Base-by-base conservation (phyloP, 1,140 invertebrate genomes). In the Neodiprion virginianus region DNA sequence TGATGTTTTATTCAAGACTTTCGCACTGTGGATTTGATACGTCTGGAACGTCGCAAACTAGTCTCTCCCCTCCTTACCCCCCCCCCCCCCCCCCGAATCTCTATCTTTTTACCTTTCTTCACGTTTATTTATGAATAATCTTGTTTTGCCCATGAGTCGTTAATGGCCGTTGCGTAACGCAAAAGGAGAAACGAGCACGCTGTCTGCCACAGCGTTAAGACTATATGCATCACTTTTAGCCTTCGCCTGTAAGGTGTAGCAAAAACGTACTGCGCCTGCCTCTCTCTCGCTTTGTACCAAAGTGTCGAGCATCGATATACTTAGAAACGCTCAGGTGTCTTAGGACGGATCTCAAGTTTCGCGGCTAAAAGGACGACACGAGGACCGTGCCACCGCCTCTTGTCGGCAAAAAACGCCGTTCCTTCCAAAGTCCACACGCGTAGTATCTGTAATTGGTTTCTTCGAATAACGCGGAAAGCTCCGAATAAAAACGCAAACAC, bases 61-160 rank as follows among this genome's bases (percentile, higher is more conserved):
- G 11, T 61, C 11, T 17, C 53, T 14, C 53, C n/a, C 53, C 8
- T 61, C 53, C 9, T n/a, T 11, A 11, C 11, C n/a, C 53, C 28
- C 28, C 1, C 28, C 28, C 1, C 28, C 17, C 3, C n/a, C 53
- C 28, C 28, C 1, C 28, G 17, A 21, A 21, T 40, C 28, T 4
- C 28, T 40, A 40, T 40, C 28, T 40, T 40, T 40, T 5, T 40
- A 40, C 28, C 28, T 40, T 40, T 40, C 28, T 40, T 40, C 28
- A 17, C 53, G 53, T 61, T 61, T 61, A 12, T 61, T 61, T 61
- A 61, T 61, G 53, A 61, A 61, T 61, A 61, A 61, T 61, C 53
- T 61, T 61, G 53, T 61, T 61, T 61, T 5, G 53, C 11, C n/a
- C 53, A 8, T 61, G 5, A 61, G 53, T 61, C 11, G 53, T 61